Base-by-base conservation (phyloP, 2,888 invertebrate species). In the Tryphoninae sp. region DNA sequence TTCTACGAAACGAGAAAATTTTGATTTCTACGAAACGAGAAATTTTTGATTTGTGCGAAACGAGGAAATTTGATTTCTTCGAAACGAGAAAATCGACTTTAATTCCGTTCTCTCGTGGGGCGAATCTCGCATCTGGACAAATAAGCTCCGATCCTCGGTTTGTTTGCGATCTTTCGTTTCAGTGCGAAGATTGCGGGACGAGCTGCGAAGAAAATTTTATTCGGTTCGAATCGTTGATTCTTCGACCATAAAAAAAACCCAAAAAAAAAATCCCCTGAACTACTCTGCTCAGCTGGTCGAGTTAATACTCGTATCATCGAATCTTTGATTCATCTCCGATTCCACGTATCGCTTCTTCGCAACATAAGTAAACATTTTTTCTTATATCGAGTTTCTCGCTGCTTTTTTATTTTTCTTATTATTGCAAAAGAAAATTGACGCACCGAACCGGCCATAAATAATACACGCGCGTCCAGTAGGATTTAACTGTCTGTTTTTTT, bases 111-210 rank as follows among this genome's bases (percentile, higher is more conserved):
- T 33, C 33, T 33, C 33, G 33, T 33, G 23, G 55, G 49, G 49
- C 49, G 42, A 49, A 62, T 69, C 69, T 58, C 26, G 19, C 78
- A 69, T 78, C 73, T 78, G 78, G 33, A 78, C 69, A 81, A 81
- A 81, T 68, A 81, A 55, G 45, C 62, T n/a, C 49, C 4, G 77
- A 13, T 26, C 26, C 49, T 40, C 42, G 11, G 55, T 13, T 64
- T 64, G 61, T 73, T 78, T 64, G 58, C 19, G 67, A 33, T 40
- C 40, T 19, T 59, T 26, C 23, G 49, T 53, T 49, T 58, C 19
- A 9, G 11, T 13, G 45, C 2, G 7, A 13, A 13, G 0, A 6
- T 45, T 45, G 11, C 13, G 13, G 2, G 45, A 19, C 19, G 19
- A 19, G 19, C 19, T 19, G 45, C 0, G 45, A 13, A 59, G 67